A percentile compares a stretch with the other conserved stretches of the same genome.
Evolutionary conservation across 2,888 invertebrate species (phyloP).

Genomic region (Conchocele bisecta): DNA sequence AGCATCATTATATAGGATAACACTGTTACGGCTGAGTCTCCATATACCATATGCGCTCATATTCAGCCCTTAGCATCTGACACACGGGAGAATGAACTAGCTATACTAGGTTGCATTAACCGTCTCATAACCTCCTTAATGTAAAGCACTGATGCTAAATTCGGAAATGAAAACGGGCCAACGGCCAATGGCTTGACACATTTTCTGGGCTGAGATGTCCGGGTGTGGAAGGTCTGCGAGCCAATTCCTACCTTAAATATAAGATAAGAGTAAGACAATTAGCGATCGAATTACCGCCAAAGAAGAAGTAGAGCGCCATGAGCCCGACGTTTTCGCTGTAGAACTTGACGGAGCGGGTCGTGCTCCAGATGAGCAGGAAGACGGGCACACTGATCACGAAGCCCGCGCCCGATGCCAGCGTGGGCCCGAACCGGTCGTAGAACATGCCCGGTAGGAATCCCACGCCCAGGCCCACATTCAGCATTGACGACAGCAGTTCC

Average conservation of each 20-base stretch:
- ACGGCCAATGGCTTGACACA: too few relatives aligned
- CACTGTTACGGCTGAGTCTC: too few relatives aligned
- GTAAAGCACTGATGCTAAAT: too few relatives aligned
- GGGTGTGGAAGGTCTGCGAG: too few relatives aligned
- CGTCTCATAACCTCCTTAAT: too few relatives aligned
- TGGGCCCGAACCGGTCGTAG: conserved; percentile 48
- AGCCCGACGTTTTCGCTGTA: conserved; percentile 47
- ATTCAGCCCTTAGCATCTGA: too few relatives aligned
- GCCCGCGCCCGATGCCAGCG: conserved; percentile 46
- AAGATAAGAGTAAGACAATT: background rate
- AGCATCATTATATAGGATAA: too few relatives aligned
- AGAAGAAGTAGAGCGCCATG: conserved; percentile 56
- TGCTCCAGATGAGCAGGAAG: conserved; percentile 57
- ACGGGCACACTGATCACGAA: conserved; percentile 47
- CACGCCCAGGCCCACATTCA: conserved; percentile 65
- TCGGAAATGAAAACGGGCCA: too few relatives aligned
- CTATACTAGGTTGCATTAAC: too few relatives aligned
- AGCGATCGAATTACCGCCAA: conserved; percentile 40
- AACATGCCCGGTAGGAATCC: conserved; percentile 65
- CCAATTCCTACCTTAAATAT: background rate
- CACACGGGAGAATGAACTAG: too few relatives aligned
- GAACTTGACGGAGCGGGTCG: conserved; percentile 39
- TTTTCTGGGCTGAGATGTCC: too few relatives aligned
- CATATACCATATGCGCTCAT: too few relatives aligned
- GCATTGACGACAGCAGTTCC: conserved; percentile 60